phyloP scores from a whole-genome alignment of 2,797 vertebrate genomes.

The Myripristis murdjan region DNA sequence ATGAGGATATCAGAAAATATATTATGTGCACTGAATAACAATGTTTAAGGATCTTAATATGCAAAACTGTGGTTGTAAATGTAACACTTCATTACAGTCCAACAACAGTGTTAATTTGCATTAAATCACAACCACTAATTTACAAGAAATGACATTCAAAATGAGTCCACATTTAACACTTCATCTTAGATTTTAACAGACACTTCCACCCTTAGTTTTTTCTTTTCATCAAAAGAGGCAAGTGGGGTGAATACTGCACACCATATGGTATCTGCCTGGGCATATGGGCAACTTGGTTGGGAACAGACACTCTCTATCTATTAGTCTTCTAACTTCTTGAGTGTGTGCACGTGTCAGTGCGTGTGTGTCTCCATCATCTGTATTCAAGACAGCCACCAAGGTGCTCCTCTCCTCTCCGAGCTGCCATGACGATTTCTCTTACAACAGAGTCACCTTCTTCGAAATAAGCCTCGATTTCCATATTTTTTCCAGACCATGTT shows the following conservation, averaged over 20 bases:
- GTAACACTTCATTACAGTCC: no score
- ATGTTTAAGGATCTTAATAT: no score
- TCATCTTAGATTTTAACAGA: not conserved
- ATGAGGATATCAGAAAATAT: not conserved
- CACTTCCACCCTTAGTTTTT: constrained; percentile 6
- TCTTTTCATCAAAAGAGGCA: constrained; percentile 12
- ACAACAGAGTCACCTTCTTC: constrained; percentile 43
- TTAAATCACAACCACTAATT: no score
- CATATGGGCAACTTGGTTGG: constrained; percentile 44
- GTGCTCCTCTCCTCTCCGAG: constrained; percentile 55
- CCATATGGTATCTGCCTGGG: constrained; percentile 47
- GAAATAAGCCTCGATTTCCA: constrained; percentile 44
- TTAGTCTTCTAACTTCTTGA: constrained; percentile 23
- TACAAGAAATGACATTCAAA: not conserved
- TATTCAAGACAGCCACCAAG: constrained; percentile 63
- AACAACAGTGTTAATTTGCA: no score
- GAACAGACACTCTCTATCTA: constrained; percentile 13
- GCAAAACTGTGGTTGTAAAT: no score
- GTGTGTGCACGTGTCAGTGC: constrained; percentile 13
- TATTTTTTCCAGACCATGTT: constrained; percentile 16
- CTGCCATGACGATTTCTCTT: constrained; percentile 35
- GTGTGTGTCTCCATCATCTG: constrained; percentile 45
- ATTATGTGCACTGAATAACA: no score
- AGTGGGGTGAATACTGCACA: constrained; percentile 19
- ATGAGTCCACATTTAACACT: not conserved